Conservation (phyloP, 2,797 vertebrate species). For the Sebastes oblongus region DNA sequence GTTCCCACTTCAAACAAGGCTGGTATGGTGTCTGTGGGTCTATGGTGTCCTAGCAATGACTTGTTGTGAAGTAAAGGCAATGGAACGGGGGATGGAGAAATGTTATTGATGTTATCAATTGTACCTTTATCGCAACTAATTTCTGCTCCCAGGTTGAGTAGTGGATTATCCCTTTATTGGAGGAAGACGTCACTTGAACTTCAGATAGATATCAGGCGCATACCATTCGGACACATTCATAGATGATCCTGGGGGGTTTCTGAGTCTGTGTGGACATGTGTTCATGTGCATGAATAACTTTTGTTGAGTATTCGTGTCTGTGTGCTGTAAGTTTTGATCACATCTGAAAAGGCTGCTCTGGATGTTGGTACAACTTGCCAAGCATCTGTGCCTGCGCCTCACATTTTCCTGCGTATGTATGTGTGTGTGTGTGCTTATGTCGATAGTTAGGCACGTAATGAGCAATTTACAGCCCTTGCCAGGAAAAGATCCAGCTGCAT, state of each 20-base stretch:
- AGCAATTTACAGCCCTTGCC: constrained; percentile 51
- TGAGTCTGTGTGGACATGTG: neutral
- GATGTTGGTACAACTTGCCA: constrained; percentile 31
- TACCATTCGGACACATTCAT: neutral
- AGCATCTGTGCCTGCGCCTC: constrained; percentile 25
- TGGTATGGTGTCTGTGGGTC: no score
- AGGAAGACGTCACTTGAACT: constrained; percentile 19
- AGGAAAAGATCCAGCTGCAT: constrained; percentile 49
- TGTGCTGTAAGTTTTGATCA: constrained; percentile 18
- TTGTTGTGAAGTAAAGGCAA: no score
- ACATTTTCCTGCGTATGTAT: constrained; percentile 8
- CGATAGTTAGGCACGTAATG: constrained; percentile 48
- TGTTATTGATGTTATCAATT: no score
- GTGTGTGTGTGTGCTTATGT: constrained; percentile 5
- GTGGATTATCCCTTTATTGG: constrained; percentile 8
- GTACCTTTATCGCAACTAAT: neutral
- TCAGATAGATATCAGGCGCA: constrained; percentile 21
- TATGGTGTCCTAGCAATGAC: no score
- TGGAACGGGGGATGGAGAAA: no score
- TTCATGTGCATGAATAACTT: neutral
- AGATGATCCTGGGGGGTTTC: neutral
- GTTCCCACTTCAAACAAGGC: no score
- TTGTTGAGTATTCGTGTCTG: neutral
- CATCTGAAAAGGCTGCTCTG: constrained; percentile 24
- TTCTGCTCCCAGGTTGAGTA: constrained; percentile 5